Evolutionary conservation across 2,888 invertebrate genomes (phyloP), one percentile per base, ranked within the genome.

Genomic region (Drosophila percnosoma): DNA sequence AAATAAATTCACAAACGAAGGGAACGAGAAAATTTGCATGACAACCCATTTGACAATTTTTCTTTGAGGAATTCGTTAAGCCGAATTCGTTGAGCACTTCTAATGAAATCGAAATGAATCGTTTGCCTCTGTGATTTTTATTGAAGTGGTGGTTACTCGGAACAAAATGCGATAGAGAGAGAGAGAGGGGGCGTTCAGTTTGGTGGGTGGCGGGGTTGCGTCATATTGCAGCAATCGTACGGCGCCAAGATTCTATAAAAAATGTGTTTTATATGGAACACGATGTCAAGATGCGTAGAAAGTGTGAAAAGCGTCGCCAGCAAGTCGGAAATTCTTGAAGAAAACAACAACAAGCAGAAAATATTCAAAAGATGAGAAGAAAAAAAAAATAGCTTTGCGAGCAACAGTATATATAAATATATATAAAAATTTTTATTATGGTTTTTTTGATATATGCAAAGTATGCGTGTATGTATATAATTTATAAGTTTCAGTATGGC

Each of bases 171-270:
- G n/a, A 1, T 21, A 21, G 11, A 21, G 0, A 7, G 1, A 21
- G 13, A 13, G 45, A 7, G 11, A 0, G 10, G 24, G 24, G 2
- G 49, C 24, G 21, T 52, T 27, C 27, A 3, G 27, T 27, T 40
- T 40, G 40, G 57, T 58, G 61, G 4, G 15, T 29, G 45, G 38
- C 24, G 53, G 45, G 69, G 68, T 67, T 71, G 61, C 71, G 65
- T 48, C 61, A 51, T 53, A 78, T 85, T 87, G 83, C 79, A 58
- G 74, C 80, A 89, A 83, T 84, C 71, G 68, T 58, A 84, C 78
- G 88, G 88, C 88, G 90, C 88, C 90, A 89, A 73, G 85, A 84
- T 74, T 84, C 87, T 88, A 81, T 71, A 80, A 78, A 70, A 73
- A 75, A 84, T 79, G n/a, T 57, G 55, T 67, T 64, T 55, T 80